Base-by-base conservation (phyloP, 2,113 vertebrate genomes). In the Petrocephalus microphthalmus region DNA sequence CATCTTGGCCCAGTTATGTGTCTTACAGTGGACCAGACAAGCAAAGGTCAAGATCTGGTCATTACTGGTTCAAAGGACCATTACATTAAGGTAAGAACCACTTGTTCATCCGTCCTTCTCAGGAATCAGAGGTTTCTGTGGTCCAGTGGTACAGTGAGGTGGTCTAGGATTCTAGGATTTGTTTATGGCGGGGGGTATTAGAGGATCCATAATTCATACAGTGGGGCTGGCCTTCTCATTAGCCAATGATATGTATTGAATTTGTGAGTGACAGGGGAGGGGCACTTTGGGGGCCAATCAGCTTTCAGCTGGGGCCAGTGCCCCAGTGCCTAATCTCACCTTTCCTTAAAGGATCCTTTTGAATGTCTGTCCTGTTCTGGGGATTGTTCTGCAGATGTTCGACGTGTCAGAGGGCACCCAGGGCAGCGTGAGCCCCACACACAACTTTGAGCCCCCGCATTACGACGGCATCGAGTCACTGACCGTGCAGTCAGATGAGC, bases 41-140 rank as follows among this genome's bases (percentile, higher is more conserved):
- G 96, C 54, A 95, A 91, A 22, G 97, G 98, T 84, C 98, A 99
- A 91, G 98, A 99, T 91, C 91, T 98, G n/a, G 97, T 99, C 90
- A 94, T 99, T 90, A 99, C 98, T n/a, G 98, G 98, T 89, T 99
- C 98, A 88, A 99, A 98, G 92, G 98, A 99, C 88, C 98, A 97
- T 91, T 97, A 97, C 87, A 95, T 99, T 78, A 99, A 97, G 95
- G 98, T 99, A 94, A 29, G 91, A 8, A 52, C 6, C 15, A 33
- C 22, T 53, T 5, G 19, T 19, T 13, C 42, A 22, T 84, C 13
- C 42, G 15, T 88, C 15, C 49, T 15, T 42, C 67, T 71, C 25
- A 71, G 67, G 67, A 11, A 71, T 64, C 60, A 64, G 60, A 10
- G 60, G n/a, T 64, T n/a, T 8, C 60, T n/a, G 60, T 29, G 60